These are phyloP conservation scores for Drusus annulatus DNA, from an alignment of 1,140 invertebrate genomes.

Conservation along the genomic window DNA sequence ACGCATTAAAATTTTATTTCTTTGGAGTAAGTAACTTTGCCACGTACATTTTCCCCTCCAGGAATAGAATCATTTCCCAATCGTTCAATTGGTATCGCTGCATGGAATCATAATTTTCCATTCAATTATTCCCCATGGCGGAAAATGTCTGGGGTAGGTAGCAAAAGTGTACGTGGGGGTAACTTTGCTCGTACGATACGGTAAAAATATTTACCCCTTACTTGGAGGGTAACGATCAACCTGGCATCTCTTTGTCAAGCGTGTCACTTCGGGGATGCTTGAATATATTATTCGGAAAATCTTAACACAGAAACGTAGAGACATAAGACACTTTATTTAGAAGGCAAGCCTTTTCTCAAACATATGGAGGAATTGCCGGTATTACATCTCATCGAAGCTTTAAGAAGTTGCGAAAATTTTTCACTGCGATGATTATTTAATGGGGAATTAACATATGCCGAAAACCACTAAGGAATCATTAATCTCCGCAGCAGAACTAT, in stretches of 20 bases:
- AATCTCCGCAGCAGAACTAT: too few species aligned
- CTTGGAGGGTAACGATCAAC: not conserved
- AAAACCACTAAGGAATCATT: too few species aligned
- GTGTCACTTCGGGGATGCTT: conserved; percentile 38
- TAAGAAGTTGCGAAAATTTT: too few species aligned
- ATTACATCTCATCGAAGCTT: too few species aligned
- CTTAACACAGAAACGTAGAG: too few species aligned
- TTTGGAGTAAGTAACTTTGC: not conserved
- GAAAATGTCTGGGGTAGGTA: not conserved
- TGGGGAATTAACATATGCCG: too few species aligned
- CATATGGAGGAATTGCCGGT: too few species aligned
- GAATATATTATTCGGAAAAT: conserved; percentile 36
- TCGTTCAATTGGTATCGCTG: conserved; percentile 32
- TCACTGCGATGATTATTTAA: too few species aligned
- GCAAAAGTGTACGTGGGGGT: conserved; percentile 9
- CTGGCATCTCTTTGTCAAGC: conserved; percentile 37
- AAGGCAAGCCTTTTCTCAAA: too few species aligned
- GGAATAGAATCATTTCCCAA: not conserved
- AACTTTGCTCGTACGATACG: conserved; percentile 23
- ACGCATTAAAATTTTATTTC: not conserved
- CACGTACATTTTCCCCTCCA: not conserved
- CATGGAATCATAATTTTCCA: conserved; percentile 42
- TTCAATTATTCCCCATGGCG: conserved; percentile 42
- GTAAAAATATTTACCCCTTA: conserved; percentile 46
- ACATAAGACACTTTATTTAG: too few species aligned